Percentiles rank a stretch among this genome's conserved stretches.
These are phyloP conservation scores for Dryoscopus gambensis DNA, from an alignment of 2,113 vertebrate species.

Conservation along the genomic window DNA sequence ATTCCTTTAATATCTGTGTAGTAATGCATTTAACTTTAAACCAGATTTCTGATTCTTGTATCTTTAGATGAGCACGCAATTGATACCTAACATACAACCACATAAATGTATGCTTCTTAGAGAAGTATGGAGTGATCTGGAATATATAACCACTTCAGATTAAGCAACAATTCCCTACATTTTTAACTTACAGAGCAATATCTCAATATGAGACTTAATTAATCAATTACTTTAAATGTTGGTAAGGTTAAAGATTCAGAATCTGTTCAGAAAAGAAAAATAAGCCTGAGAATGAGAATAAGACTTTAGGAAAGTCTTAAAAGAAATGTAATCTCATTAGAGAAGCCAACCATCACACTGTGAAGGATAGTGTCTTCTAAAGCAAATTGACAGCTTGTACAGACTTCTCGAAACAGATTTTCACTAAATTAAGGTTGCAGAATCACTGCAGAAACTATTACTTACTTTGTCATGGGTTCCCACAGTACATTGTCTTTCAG, in stretches of 20 bases:
- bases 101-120: not conserved
- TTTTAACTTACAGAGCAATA: not conserved
- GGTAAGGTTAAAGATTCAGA: not conserved
- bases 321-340: not conserved
- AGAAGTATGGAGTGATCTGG: not conserved
- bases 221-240: not conserved
- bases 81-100: not conserved
- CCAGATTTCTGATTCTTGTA: not conserved
- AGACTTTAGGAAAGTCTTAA: not conserved
- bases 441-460: not conserved
- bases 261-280: not conserved
- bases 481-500: not conserved
- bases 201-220: not conserved
- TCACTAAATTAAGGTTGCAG: not conserved
- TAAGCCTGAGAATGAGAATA: not conserved
- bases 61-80: not conserved
- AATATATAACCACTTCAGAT: not conserved
- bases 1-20: not conserved
- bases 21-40: not conserved
- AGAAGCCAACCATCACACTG: not conserved
- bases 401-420: not conserved
- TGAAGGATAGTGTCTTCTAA: not conserved
- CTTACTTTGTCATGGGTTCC: not conserved
- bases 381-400: conserved; percentile 1
- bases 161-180: not conserved